Evolutionary conservation across 2,797 vertebrate genomes (phyloP), one percentile per base, ranked within the genome.

Genomic region (Neostethus bicornis): DNA sequence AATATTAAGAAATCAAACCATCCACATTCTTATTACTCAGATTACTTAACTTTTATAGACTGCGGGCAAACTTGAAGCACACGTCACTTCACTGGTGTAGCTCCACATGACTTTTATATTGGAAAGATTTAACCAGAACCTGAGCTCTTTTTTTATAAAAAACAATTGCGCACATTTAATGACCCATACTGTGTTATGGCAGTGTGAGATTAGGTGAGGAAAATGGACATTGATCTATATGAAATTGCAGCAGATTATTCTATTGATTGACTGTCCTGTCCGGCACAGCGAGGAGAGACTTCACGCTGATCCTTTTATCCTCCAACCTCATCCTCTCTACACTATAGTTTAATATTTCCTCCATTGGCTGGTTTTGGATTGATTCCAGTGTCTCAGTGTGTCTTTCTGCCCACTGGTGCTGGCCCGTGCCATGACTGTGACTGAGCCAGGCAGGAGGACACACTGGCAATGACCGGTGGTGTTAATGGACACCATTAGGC

Each of bases 401-500:
- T 61, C 45, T 67, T 52, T 51, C 38, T 52, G 38, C 52, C 58
- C 25, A 57, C 32, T 44, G 46, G 28, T 58, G 55, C 56, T 46
- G 48, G 43, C 63, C 60, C 64, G 63, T 42, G 41, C 55, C 66
- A 55, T 47, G 50, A 66, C 37, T 49, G 45, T 20, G 43, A 60
- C 61, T 24, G 17, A 38, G 63, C 69, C 71, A 70, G 60, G 58
- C 55, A 62, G 57, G 41, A 71, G 49, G 66, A 58, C 47, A 28
- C 38, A 51, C 72, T 78, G 79, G 76, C 65, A 75, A 20, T 51
- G 56, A n/a, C 65, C 51, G 51, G 3, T 45, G 51, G 48, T 79
- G 62, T 74, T 80, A 85, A 85, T 85, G 77, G 79, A 68, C 73
- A 66, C 52, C 64, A 77, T 80, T 77, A 75, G 66, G 62, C 72